Percentiles rank a stretch among this genome's conserved stretches.
Conservation (phyloP, 2,888 invertebrate species). For the Heliconius erato region DNA sequence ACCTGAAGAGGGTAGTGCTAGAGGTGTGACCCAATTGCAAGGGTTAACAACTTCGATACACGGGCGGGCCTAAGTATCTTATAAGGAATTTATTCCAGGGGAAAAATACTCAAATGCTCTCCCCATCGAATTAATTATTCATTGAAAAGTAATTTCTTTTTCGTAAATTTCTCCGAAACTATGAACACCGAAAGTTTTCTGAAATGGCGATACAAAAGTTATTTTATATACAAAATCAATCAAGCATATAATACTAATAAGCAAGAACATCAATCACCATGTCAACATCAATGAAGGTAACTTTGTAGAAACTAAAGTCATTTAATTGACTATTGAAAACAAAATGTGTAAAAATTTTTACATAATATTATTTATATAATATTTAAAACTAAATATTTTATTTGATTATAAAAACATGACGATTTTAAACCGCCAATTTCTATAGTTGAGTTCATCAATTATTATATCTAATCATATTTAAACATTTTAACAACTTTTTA, state of each 20-base stretch:
- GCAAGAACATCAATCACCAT: constrained; percentile 51
- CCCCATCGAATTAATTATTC: constrained; percentile 66
- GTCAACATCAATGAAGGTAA: constrained; percentile 56
- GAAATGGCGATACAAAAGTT: constrained; percentile 65
- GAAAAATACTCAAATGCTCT: constrained; percentile 69
- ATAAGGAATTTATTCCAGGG: constrained; percentile 84
- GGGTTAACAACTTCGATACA: constrained; percentile 86
- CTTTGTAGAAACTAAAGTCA: constrained; percentile 45
- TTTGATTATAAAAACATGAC: constrained; percentile 22
- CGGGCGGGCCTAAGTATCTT: constrained; percentile 86
- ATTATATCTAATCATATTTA: not conserved
- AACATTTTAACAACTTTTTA: too few species aligned
- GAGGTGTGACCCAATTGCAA: constrained; percentile 86
- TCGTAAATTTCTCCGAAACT: constrained; percentile 47
- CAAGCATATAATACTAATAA: constrained; percentile 50
- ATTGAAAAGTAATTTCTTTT: constrained; percentile 61
- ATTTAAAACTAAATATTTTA: not conserved
- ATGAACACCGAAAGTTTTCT: constrained; percentile 70
- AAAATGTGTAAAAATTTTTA: not conserved
- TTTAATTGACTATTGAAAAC: constrained; percentile 11
- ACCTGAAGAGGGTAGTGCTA: constrained; percentile 86
- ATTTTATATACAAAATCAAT: constrained; percentile 49
- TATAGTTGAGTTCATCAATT: not conserved
- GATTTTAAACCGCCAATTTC: not conserved
- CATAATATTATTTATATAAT: not conserved